These are phyloP conservation scores for Zygogramma bicolorata DNA, from an alignment of 2,888 invertebrate species.

Conservation along the genomic window DNA sequence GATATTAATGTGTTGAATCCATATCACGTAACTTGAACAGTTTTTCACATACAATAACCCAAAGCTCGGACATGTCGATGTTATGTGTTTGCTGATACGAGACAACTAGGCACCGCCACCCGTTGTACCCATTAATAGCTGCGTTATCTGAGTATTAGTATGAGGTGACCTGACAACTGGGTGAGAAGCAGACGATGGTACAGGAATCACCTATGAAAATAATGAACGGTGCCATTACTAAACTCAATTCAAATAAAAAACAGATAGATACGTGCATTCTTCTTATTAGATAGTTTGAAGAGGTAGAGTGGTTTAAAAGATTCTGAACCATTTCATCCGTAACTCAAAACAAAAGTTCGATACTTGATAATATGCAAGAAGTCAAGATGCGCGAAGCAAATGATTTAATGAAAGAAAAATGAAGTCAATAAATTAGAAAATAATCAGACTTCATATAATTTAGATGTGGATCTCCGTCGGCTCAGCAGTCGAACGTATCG, in stretches of 20 bases:
- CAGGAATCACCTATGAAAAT: slow-evolving; percentile 35
- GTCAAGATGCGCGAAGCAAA: no score
- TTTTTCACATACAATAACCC: not conserved
- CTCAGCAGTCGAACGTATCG: no score
- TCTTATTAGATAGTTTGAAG: no score
- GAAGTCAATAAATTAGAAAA: no score
- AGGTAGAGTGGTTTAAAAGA: no score
- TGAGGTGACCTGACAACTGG: slow-evolving; percentile 54
- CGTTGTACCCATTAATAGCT: slow-evolving; percentile 75
- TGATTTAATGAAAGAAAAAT: no score
- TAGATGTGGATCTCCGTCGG: no score
- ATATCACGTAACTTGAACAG: not conserved
- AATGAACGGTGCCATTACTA: not conserved
- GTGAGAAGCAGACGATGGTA: slow-evolving; percentile 51
- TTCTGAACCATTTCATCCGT: no score
- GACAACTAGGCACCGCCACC: slow-evolving; percentile 64
- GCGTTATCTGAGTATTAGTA: slow-evolving; percentile 66
- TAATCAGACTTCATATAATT: no score
- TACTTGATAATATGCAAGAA: no score
- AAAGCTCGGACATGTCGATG: not conserved
- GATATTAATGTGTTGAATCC: not conserved
- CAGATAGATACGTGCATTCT: no score
- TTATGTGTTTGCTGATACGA: not conserved
- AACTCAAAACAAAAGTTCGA: no score
- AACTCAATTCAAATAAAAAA: not conserved